A percentile compares a stretch with the other conserved stretches of the same genome.
phyloP scores from a whole-genome alignment of 2,797 vertebrate species.

The Carapus acus region DNA sequence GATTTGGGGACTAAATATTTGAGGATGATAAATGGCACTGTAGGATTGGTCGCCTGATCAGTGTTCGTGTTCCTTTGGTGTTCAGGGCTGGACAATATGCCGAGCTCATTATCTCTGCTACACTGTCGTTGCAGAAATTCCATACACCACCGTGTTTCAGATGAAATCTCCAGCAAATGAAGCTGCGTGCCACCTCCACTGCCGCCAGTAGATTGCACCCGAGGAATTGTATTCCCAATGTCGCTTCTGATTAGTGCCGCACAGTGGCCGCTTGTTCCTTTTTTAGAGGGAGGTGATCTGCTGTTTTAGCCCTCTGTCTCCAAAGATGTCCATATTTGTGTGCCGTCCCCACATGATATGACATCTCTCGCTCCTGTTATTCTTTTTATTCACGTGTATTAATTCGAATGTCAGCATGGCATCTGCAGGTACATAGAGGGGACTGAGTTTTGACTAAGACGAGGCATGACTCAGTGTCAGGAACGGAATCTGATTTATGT shows the following conservation, averaged over 20 bases:
- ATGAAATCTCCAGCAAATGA: constrained; percentile 55
- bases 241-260: constrained; percentile 55
- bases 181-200: constrained; percentile 29
- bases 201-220: constrained; percentile 54
- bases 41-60: constrained; percentile 35
- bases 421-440: constrained; percentile 31
- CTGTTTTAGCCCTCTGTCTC: constrained; percentile 47
- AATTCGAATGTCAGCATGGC: constrained; percentile 28
- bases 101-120: constrained; percentile 54
- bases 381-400: constrained; percentile 46
- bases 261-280: constrained; percentile 29
- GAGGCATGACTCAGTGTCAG: constrained; percentile 14
- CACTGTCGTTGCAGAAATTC: constrained; percentile 45
- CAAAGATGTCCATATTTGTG: constrained; percentile 42
- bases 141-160: constrained; percentile 38
- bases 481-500: constrained; percentile 34
- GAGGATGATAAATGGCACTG: constrained; percentile 22
- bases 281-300: constrained; percentile 48
- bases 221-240: constrained; percentile 53
- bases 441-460: constrained; percentile 2
- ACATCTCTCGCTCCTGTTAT: constrained; percentile 57
- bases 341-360: constrained; percentile 64
- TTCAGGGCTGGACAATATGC: constrained; percentile 36
- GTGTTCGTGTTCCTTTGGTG: constrained; percentile 41
- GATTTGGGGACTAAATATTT: constrained; percentile 1